Base-by-base conservation (phyloP, 2,113 vertebrate genomes). In the Tyrannus savana region DNA sequence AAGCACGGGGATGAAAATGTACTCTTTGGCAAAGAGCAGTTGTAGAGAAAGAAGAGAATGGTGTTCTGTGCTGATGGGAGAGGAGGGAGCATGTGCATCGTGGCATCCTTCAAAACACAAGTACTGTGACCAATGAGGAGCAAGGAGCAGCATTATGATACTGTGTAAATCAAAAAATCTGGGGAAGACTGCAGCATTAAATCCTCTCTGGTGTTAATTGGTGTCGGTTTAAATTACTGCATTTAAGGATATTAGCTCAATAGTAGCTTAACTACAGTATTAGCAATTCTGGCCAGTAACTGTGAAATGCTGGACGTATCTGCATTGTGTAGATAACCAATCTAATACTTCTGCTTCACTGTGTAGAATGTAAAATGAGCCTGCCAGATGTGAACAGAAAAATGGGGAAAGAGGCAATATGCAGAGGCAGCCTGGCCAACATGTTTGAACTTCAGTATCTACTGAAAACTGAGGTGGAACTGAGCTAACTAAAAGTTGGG, bases 281-380 rank as follows among this genome's bases (percentile, higher is more conserved):
- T 62, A 67, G 47, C 56, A 39, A 2, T 63, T 71, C 33, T 50
- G 46, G 35, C 41, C 63, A 46, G 2, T 56, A 63, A 62, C 23
- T 24, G 1, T 27, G 55, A 33, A 67, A 67, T 42, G 35, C 30
- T 35, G 24, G 33, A 11, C 59, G 27, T 27, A 16, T 23, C 52
- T 77, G 46, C 14, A 2, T 21, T 33, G 42, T 0, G 0, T 13
- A 33, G 64, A 16, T 71, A 66, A 66, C 39, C 1, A 3, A n/a
- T 31, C 24, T 80, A 14, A 42, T 23, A 3, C 72, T 56, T 31
- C 16, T 89, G 59, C 37, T n/a, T 56, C 58, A 5, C 37, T 56
- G 9, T 59, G 56, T 59, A 31, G 58, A 53, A 30, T n/a, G 25
- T 50, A 25, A 81, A 84, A 53, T 22, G 77, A 90, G 37, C 2